Base-by-base conservation (phyloP, 2,113 vertebrate species). In the Oryzias celebensis region DNA sequence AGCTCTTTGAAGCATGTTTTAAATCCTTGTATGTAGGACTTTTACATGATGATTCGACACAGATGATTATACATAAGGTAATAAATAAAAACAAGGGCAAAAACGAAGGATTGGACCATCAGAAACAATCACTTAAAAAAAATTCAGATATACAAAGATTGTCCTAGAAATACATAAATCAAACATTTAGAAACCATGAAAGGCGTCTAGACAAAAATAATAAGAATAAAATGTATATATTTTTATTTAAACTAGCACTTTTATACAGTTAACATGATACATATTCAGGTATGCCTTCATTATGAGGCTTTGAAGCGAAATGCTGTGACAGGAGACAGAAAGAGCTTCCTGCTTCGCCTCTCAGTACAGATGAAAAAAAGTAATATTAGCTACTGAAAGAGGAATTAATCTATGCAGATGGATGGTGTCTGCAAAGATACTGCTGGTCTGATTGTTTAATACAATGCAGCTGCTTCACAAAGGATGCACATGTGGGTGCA, bases 241-340 rank as follows among this genome's bases (percentile, higher is more conserved):
- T 5, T 28, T 28, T 36, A 0, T 36, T 12, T 36, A 36, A 36
- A 36, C 36, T 1, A 36, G 31, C 66, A 14, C 51, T 46, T 52
- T 65, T 58, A 80, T 36, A 55, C 36, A 67, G 6, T 13, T 66
- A 80, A 70, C 43, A 17, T 62, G 73, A 86, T 86, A 78, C 71
- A 51, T 61, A 63, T 75, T 84, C 64, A 86, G 80, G 83, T 75
- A 84, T 78, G 75, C 51, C 62, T 49, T 73, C 70, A 85, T 89
- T 82, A 64, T 65, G 60, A 62, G 53, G 64, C 77, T 83, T 77
- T 87, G 73, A 77, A 66, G 54, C 76, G 50, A 62, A 10, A 49
- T 6, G 57, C 68, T 56, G 69, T 62, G 79, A 78, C 69, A 63
- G 45, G 22, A 71, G 73, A 76, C 76, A 52, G 59, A 74, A 59